phyloP scores from a whole-genome alignment of 2,888 invertebrate genomes.

The Drosophila tanythrix region DNA sequence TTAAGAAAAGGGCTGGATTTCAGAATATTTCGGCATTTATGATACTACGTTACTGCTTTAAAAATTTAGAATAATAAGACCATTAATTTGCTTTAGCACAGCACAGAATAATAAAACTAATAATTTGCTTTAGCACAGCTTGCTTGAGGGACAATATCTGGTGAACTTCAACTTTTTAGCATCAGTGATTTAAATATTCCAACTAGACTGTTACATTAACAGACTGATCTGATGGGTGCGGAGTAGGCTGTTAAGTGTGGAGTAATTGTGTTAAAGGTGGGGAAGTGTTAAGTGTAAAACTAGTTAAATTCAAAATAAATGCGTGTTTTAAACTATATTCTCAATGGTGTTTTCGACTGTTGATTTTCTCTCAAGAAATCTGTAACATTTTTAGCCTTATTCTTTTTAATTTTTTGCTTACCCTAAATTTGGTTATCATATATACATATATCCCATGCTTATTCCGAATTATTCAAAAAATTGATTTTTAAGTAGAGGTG shows the following conservation, averaged over 20 bases:
- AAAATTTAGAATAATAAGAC: neutral
- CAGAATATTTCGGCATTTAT: neutral
- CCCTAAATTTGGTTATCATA: neutral
- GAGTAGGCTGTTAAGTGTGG: constrained; percentile 11
- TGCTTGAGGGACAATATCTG: neutral
- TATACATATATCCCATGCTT: neutral
- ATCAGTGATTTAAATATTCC: neutral
- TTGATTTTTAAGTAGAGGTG: neutral
- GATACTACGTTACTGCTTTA: neutral
- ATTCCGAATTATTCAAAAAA: neutral
- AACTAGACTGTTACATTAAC: neutral
- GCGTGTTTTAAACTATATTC: neutral
- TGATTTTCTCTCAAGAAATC: neutral
- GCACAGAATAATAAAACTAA: neutral
- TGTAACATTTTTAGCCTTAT: neutral
- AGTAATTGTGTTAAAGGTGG: constrained; percentile 10
- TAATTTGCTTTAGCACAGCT: neutral
- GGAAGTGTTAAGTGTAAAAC: neutral
- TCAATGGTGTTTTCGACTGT: neutral
- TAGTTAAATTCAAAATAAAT: neutral
- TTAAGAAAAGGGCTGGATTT: neutral
- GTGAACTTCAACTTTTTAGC: neutral
- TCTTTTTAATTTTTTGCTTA: neutral
- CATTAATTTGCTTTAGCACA: neutral
- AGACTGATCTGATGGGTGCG: neutral